A percentile compares a stretch with the other conserved stretches of the same genome.
These are phyloP conservation scores for Hololepta plana DNA, from an alignment of 2,888 invertebrate genomes.

Conservation along the genomic window DNA sequence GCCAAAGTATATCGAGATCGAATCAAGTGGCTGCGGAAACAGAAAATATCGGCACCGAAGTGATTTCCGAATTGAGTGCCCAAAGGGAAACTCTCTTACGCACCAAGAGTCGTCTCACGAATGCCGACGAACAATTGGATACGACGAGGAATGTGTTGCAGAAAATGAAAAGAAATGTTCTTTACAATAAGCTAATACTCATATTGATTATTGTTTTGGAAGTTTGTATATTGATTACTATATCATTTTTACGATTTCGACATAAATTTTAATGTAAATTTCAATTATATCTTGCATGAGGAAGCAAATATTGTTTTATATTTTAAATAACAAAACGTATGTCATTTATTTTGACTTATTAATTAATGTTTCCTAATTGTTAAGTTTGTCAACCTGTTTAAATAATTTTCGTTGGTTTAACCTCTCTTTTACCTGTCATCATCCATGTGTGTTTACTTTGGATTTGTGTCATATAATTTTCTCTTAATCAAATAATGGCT, in stretches of 20 bases:
- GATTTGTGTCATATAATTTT: too few relatives aligned
- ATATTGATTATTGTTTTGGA: constrained; percentile 57
- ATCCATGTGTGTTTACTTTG: too few relatives aligned
- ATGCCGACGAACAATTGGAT: constrained; percentile 51
- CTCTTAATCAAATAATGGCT: too few relatives aligned
- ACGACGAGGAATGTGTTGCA: constrained; percentile 44
- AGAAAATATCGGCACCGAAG: constrained; percentile 59
- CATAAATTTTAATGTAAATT: too few relatives aligned
- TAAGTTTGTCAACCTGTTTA: too few relatives aligned
- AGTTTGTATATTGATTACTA: constrained; percentile 39
- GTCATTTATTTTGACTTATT: too few relatives aligned
- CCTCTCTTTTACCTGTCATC: too few relatives aligned
- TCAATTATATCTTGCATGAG: too few relatives aligned
- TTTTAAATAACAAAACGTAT: too few relatives aligned
- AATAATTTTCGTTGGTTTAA: too few relatives aligned
- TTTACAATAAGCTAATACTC: constrained; percentile 59
- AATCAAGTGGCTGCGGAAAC: constrained; percentile 62
- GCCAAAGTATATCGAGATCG: constrained; percentile 46
- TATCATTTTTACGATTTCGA: constrained; percentile 47
- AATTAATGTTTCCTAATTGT: too few relatives aligned
- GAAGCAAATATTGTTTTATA: too few relatives aligned
- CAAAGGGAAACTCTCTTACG: constrained; percentile 58
- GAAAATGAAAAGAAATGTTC: constrained; percentile 45
- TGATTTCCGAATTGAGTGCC: constrained; percentile 53
- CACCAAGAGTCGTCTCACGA: constrained; percentile 43